A percentile compares a stretch with the other conserved stretches of the same genome.
Evolutionary conservation across 2,797 vertebrate species (phyloP).

Genomic region (Decapterus maruadsi): DNA sequence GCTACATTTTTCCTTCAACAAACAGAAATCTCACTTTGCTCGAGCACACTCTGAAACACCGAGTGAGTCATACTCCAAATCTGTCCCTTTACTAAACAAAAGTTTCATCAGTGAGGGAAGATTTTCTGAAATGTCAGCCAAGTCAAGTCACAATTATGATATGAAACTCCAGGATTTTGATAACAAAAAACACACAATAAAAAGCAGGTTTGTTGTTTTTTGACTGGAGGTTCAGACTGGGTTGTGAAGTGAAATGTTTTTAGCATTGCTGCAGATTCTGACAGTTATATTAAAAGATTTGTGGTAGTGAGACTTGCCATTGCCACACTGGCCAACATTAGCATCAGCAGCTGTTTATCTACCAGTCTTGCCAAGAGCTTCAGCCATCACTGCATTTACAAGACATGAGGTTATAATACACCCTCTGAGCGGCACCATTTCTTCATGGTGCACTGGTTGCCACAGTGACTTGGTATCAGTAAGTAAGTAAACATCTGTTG

Average conservation of each 20-base stretch:
- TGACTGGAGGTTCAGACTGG: neutral
- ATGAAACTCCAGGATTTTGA: neutral
- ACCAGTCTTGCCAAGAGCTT: neutral
- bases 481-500: neutral
- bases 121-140: conserved; percentile 24
- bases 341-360: neutral
- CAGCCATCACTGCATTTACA: neutral
- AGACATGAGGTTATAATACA: neutral
- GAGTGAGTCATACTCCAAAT: conserved; percentile 34
- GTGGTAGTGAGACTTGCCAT: neutral
- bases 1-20: neutral
- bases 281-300: neutral
- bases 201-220: neutral
- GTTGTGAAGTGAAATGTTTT: neutral
- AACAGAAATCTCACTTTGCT: conserved; percentile 9
- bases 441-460: neutral
- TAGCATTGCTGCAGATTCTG: neutral
- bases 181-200: neutral
- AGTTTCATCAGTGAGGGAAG: conserved; percentile 14
- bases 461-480: neutral
- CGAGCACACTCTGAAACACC: conserved; percentile 7
- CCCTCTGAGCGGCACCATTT: neutral
- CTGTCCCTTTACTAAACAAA: conserved; percentile 18
- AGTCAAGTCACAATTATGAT: conserved; percentile 20
- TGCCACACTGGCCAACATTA: neutral